A percentile compares a stretch with the other conserved stretches of the same genome.
phyloP scores from a whole-genome alignment of 2,113 vertebrate species.

The Fukomys damarensis region DNA sequence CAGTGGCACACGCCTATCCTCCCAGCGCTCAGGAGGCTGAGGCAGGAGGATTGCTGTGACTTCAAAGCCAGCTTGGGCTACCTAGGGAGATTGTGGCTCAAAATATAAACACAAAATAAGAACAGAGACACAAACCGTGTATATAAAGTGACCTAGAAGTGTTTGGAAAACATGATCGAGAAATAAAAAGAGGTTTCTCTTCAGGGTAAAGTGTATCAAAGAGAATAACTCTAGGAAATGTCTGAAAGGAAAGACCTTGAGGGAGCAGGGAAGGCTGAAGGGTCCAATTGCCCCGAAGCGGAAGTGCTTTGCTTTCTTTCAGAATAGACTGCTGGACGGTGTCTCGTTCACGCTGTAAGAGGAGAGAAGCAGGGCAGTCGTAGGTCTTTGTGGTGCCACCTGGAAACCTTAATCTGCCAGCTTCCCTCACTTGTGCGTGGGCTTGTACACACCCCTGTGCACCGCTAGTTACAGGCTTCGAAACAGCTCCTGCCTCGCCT shows the following conservation, averaged over 20 bases:
- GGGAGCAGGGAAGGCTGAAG: too few species aligned
- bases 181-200: background rate
- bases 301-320: background rate
- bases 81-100: background rate
- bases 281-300: too few species aligned
- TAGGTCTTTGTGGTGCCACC: too few species aligned
- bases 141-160: background rate
- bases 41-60: background rate
- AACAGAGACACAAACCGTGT: background rate
- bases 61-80: background rate
- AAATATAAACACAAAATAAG: background rate
- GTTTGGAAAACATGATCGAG: background rate
- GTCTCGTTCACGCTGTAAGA: too few species aligned
- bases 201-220: background rate
- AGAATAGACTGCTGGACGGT: too few species aligned
- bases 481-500: background rate
- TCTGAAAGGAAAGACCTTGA: too few species aligned
- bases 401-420: background rate
- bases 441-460: accelerated
- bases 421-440: background rate
- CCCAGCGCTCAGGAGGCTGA: background rate
- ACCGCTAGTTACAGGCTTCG: background rate
- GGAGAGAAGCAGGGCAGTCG: too few species aligned
- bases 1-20: background rate
- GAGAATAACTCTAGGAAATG: background rate